A percentile compares a stretch with the other conserved stretches of the same genome.
Conservation (phyloP, 2,797 vertebrate genomes). For the Euthynnus affinis region DNA sequence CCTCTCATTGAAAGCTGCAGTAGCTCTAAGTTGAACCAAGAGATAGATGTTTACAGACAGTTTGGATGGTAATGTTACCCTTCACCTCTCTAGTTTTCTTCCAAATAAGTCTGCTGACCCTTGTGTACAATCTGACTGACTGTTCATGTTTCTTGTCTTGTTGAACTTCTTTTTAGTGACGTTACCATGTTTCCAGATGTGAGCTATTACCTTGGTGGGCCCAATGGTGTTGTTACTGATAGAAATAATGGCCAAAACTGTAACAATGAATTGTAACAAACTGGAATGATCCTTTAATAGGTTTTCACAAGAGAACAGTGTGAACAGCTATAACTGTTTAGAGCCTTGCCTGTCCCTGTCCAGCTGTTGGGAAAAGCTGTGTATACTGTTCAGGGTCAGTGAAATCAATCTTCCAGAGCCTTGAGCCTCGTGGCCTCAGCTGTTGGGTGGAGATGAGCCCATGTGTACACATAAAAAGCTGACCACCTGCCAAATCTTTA, state of each 20-base stretch:
- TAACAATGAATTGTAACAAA: background rate
- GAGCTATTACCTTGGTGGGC: background rate
- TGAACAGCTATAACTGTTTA: background rate
- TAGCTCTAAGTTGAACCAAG: too few relatives aligned
- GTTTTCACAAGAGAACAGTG: background rate
- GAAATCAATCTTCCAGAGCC: slow-evolving; percentile 46
- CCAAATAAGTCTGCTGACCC: background rate
- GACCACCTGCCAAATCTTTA: slow-evolving; percentile 29
- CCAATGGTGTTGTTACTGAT: background rate
- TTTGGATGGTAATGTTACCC: background rate
- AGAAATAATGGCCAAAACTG: background rate
- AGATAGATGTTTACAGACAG: too few relatives aligned
- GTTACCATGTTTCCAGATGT: background rate
- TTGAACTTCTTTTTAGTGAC: background rate
- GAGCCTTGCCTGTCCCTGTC: background rate
- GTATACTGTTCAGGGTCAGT: slow-evolving; percentile 24
- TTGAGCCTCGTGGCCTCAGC: slow-evolving; percentile 42
- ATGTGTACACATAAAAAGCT: slow-evolving; percentile 10
- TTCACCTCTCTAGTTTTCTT: background rate
- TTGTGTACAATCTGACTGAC: background rate
- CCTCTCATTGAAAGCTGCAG: too few relatives aligned
- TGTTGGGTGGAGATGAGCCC: slow-evolving; percentile 53
- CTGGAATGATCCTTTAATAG: background rate
- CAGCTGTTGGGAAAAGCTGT: slow-evolving; percentile 48
- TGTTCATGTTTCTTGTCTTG: background rate